Conservation (phyloP, 2,113 vertebrate genomes). For the Platichthys stellatus region DNA sequence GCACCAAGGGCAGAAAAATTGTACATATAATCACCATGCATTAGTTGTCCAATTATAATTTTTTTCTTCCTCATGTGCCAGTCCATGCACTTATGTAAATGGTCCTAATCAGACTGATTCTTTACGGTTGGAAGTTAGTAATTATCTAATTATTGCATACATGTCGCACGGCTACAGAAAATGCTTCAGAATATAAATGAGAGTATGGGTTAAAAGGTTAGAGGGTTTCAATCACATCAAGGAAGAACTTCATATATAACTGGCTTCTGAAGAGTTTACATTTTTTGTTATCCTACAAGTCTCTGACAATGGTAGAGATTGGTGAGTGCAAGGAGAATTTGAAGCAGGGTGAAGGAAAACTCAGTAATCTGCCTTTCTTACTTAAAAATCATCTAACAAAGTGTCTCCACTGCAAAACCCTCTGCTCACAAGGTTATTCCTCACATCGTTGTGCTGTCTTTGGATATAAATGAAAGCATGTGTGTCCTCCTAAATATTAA, state of each 20-base stretch:
- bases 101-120: not conserved
- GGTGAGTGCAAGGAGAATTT: too few relatives aligned
- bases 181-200: not conserved
- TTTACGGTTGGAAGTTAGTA: not conserved
- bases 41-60: slow-evolving; percentile 14
- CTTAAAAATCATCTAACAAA: too few relatives aligned
- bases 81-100: slow-evolving; percentile 22
- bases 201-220: not conserved
- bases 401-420: too few relatives aligned
- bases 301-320: not conserved
- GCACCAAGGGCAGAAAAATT: slow-evolving; percentile 13
- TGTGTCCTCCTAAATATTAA: too few relatives aligned
- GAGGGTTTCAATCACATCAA: not conserved
- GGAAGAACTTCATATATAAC: not conserved
- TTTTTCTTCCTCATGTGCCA: not conserved
- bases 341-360: too few relatives aligned
- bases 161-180: not conserved
- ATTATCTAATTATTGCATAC: not conserved
- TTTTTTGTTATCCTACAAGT: too few relatives aligned
- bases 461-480: too few relatives aligned
- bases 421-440: too few relatives aligned
- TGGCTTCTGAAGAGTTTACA: not conserved
- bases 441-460: too few relatives aligned
- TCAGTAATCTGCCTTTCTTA: too few relatives aligned
- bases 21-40: not conserved